Percentiles rank a stretch among this genome's conserved stretches.
Evolutionary conservation across 2,113 vertebrate species (phyloP).

Genomic region (Nothoprocta pentlandii): DNA sequence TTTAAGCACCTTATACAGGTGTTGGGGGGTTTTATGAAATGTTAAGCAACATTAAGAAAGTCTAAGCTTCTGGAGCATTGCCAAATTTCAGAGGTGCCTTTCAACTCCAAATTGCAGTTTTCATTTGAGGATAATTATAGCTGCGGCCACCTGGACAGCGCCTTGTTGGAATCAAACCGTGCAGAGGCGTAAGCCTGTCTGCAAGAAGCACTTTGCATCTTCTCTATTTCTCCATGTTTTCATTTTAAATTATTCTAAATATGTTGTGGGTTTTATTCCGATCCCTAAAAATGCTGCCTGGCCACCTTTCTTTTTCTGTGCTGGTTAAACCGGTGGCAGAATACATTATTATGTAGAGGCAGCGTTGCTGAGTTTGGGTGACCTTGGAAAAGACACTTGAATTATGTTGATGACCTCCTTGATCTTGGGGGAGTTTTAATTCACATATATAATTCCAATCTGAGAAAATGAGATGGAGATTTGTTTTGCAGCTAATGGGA

Average conservation of each 20-base stretch:
- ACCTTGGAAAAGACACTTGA: slow-evolving; percentile 50
- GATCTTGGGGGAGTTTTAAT: slow-evolving; percentile 67
- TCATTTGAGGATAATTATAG: slow-evolving; percentile 71
- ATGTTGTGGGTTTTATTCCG: not conserved
- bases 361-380: not conserved
- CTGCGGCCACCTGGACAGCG: slow-evolving; percentile 63
- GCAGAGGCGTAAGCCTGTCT: not conserved
- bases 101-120: slow-evolving; percentile 72
- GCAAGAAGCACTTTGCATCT: not conserved
- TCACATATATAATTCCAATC: slow-evolving; percentile 13
- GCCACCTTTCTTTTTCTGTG: not conserved
- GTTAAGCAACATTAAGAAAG: slow-evolving; percentile 73
- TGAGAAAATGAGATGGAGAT: slow-evolving; percentile 20
- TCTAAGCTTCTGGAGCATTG: slow-evolving; percentile 58
- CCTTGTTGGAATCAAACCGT: slow-evolving; percentile 14
- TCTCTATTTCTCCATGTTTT: slow-evolving; percentile 20
- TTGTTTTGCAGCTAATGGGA: slow-evolving; percentile 65
- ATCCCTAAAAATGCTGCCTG: not conserved
- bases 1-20: slow-evolving; percentile 81
- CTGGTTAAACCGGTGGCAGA: not conserved
- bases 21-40: slow-evolving; percentile 64
- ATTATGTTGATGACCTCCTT: slow-evolving; percentile 34
- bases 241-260: slow-evolving; percentile 9
- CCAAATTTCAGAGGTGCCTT: slow-evolving; percentile 78
- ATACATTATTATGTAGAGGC: not conserved